These are phyloP conservation scores for Sminthopsis crassicaudata DNA, from an alignment of 2,113 vertebrate species.

Conservation along the genomic window DNA sequence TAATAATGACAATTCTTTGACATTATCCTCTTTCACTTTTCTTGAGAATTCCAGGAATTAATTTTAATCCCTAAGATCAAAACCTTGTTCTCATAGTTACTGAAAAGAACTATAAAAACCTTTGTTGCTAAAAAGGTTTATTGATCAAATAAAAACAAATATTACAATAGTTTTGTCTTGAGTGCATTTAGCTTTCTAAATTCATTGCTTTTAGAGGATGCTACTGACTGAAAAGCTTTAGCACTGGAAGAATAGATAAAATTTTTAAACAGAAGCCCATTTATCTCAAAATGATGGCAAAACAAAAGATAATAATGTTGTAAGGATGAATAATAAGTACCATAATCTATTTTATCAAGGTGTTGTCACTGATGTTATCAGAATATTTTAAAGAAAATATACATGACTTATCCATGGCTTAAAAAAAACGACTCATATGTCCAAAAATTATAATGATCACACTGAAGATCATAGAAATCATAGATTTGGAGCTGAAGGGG, in stretches of 20 bases:
- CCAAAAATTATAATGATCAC: background rate
- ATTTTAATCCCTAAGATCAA: background rate
- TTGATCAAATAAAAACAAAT: background rate
- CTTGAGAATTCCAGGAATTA: background rate
- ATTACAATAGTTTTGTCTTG: background rate
- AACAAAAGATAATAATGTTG: background rate
- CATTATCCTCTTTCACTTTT: background rate
- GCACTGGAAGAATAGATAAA: background rate
- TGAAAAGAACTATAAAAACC: background rate
- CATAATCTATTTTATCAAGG: no score
- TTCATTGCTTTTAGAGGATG: background rate
- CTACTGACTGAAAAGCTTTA: background rate
- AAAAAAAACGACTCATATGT: background rate
- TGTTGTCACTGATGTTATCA: background rate
- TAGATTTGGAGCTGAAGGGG: background rate
- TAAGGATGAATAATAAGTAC: no score
- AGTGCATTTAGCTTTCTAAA: background rate
- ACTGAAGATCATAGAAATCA: background rate
- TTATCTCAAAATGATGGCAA: background rate
- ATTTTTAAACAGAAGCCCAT: background rate
- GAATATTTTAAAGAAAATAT: background rate
- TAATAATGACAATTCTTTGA: constrained; percentile 2
- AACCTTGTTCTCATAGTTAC: background rate
- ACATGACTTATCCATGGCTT: background rate
- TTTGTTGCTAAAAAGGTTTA: background rate